Evolutionary conservation across 2,113 vertebrate genomes (phyloP), one percentile per base, ranked within the genome.

Genomic region (Brachionichthys hirsutus): DNA sequence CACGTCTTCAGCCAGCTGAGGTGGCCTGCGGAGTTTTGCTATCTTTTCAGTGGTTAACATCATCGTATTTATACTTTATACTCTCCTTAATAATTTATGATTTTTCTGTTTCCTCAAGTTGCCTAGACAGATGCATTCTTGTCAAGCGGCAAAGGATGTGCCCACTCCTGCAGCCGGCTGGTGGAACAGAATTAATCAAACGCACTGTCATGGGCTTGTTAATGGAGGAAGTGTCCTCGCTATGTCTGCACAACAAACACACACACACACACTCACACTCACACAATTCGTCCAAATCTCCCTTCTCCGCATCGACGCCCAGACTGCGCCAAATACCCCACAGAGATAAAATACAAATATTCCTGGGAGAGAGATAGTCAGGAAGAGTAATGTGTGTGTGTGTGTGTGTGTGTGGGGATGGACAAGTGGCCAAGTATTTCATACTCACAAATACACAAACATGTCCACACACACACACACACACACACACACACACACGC

Each of bases 331-430:
- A 84, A 82, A 69, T 71, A 77, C 66, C 65, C 75, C 52, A 43
- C 75, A 61, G 67, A 73, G 63, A 78, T 67, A 76, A 71, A 74
- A 76, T 54, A 81, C 70, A 77, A 63, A 73, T 67, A 76, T 69
- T 48, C 70, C 66, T 62, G 43, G 49, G 57, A 74, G 64, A 71
- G 45, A 70, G 61, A 66, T 18, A 63, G 17, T 54, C 30, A 74
- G 67, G 63, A 65, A 74, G 64, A 82, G 62, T 58, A 58, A 63
- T 73, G 54, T 68, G 54, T 35, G 30, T 54, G 24, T 18, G 9
- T 52, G 63, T 58, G 40, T 48, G 40, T 69, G 46, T 57, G 46
- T 70, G 54, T 46, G 44, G 58, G 55, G 43, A 69, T 20, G 48
- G 63, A 4, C 63, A 73, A 68, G 66, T 79, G 71, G 77, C 72